Conservation (phyloP, 2,888 invertebrate species). For the Strigamia transsilvanica region DNA sequence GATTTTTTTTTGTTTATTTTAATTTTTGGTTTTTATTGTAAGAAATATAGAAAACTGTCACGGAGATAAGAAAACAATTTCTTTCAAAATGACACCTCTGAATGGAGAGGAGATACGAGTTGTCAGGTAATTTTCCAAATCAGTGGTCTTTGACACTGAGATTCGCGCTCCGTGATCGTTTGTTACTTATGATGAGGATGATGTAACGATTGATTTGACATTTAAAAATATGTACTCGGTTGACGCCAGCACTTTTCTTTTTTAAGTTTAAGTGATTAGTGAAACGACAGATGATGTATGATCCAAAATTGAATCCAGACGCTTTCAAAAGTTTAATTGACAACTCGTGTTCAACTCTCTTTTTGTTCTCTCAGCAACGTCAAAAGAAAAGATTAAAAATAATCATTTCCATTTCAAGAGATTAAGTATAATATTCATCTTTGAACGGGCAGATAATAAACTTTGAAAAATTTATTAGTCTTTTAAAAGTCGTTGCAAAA, state of each 20-base stretch:
- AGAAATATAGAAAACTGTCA: constrained; percentile 16
- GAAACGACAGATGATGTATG: constrained; percentile 18
- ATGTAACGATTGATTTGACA: constrained; percentile 41
- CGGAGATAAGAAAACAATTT: constrained; percentile 33
- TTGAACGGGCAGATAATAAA: background rate
- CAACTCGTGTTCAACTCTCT: constrained; percentile 2
- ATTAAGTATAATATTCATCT: constrained; percentile 1
- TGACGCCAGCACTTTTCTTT: constrained; percentile 18
- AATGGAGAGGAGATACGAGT: background rate
- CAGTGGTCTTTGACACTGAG: constrained; percentile 43
- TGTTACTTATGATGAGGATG: constrained; percentile 29
- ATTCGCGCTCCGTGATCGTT: constrained; percentile 11
- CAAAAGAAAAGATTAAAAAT: constrained; percentile 15
- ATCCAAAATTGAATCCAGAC: constrained; percentile 22
- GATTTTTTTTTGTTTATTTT: background rate
- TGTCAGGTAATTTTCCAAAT: constrained; percentile 49
- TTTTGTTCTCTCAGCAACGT: background rate
- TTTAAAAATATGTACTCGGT: constrained; percentile 10
- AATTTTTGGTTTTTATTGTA: too few species aligned
- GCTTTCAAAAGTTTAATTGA: constrained; percentile 24
- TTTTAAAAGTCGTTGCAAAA: background rate
- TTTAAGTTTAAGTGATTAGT: background rate
- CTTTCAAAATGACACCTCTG: constrained; percentile 30
- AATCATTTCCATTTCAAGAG: constrained; percentile 34
- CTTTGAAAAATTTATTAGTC: background rate